Conservation (phyloP, 2,113 vertebrate genomes). For the Scartelaos histophorus region DNA sequence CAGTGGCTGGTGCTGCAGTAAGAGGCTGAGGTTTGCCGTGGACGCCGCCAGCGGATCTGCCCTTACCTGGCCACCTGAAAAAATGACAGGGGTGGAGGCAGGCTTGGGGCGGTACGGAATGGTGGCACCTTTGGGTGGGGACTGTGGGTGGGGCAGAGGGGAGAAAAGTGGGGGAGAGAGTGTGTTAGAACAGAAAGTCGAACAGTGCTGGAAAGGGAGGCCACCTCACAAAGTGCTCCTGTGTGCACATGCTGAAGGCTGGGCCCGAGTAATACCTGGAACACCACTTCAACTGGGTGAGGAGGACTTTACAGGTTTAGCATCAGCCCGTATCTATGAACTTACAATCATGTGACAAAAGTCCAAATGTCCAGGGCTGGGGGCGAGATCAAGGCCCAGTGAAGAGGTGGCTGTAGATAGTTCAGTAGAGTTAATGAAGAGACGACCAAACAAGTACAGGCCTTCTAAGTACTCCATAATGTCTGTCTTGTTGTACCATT, state of each 20-base stretch:
- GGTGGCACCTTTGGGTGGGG: slow-evolving; percentile 99
- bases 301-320: slow-evolving; percentile 53
- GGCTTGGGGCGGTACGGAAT: slow-evolving; percentile 99
- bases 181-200: slow-evolving; percentile 61
- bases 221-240: slow-evolving; percentile 66
- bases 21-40: slow-evolving; percentile 99
- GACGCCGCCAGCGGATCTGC: slow-evolving; percentile 98
- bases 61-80: slow-evolving; percentile 99
- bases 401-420: slow-evolving; percentile 67
- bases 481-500: neutral
- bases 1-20: slow-evolving; percentile 99
- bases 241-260: slow-evolving; percentile 67
- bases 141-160: slow-evolving; percentile 77
- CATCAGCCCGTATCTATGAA: slow-evolving; percentile 37
- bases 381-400: slow-evolving; percentile 58
- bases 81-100: slow-evolving; percentile 99
- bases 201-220: slow-evolving; percentile 55
- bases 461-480: slow-evolving; percentile 8
- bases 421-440: slow-evolving; percentile 52
- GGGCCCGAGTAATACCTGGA: slow-evolving; percentile 58
- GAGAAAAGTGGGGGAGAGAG: slow-evolving; percentile 42
- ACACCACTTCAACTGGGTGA: slow-evolving; percentile 70
- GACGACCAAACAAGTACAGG: slow-evolving; percentile 32
- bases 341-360: slow-evolving; percentile 67
- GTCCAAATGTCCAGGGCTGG: slow-evolving; percentile 60